phyloP scores from a whole-genome alignment of 92 coral and sea anemone genomes.

The Phenganax marumi region DNA sequence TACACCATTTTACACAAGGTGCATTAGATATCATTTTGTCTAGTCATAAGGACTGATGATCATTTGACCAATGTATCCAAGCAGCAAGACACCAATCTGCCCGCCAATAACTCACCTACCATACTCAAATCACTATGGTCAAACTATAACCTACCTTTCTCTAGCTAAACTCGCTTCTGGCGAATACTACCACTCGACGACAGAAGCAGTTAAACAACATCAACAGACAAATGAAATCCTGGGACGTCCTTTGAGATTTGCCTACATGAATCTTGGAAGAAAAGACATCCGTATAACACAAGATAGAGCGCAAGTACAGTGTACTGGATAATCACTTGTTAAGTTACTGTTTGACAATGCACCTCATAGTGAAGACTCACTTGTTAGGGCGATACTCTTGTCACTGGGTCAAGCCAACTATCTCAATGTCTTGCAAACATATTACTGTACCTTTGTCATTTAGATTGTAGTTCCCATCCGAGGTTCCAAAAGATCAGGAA shows the following conservation, averaged over 20 bases:
- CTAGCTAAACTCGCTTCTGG: slow-evolving; percentile 82
- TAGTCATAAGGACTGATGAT: neutral
- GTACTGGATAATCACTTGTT: neutral
- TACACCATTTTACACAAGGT: slow-evolving; percentile 95
- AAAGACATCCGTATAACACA: slow-evolving; percentile 72
- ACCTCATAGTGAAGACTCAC: too few relatives aligned
- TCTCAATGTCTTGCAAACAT: too few relatives aligned
- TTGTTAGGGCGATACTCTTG: too few relatives aligned
- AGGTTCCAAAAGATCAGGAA: slow-evolving; percentile 76
- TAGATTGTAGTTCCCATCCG: slow-evolving; percentile 88
- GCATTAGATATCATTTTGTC: neutral
- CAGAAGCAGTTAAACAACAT: slow-evolving; percentile 68
- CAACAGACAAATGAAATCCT: slow-evolving; percentile 67
- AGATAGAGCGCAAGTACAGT: slow-evolving; percentile 67
- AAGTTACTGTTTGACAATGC: neutral
- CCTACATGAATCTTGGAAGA: slow-evolving; percentile 80
- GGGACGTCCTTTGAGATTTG: slow-evolving; percentile 82
- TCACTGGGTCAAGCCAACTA: too few relatives aligned
- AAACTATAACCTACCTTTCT: neutral
- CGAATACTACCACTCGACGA: slow-evolving; percentile 75
- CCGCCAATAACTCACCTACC: neutral
- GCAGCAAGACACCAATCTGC: neutral
- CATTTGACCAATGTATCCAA: neutral
- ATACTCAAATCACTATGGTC: neutral
- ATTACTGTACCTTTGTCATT: neutral